Conservation (phyloP, 1,140 invertebrate genomes). For the Papilio polytes region DNA sequence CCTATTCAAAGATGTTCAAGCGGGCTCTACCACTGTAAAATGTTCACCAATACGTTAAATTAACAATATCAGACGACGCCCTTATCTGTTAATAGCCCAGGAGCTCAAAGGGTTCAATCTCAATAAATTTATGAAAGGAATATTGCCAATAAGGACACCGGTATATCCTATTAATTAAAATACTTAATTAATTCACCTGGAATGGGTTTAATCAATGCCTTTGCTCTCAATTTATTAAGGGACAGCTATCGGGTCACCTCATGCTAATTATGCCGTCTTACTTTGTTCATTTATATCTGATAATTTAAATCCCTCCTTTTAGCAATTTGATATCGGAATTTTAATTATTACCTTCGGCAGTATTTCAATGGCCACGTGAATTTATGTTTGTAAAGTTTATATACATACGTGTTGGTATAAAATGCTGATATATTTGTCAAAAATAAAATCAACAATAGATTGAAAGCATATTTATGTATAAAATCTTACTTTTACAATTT, state of each 20-base stretch:
- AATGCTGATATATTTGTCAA: too few species aligned
- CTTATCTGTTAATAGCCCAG: slow-evolving; percentile 71
- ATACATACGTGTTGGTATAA: too few species aligned
- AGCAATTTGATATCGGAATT: not conserved
- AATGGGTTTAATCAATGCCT: slow-evolving; percentile 82
- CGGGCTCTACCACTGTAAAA: too few species aligned
- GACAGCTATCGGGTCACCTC: slow-evolving; percentile 49
- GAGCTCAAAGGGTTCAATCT: slow-evolving; percentile 74
- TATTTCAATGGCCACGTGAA: not conserved
- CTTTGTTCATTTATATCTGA: slow-evolving; percentile 46
- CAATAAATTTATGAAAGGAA: slow-evolving; percentile 83
- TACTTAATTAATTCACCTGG: slow-evolving; percentile 83
- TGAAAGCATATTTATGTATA: too few species aligned
- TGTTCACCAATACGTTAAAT: slow-evolving; percentile 44
- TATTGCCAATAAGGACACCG: slow-evolving; percentile 81
- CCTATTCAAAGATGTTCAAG: too few species aligned
- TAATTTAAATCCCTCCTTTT: slow-evolving; percentile 11
- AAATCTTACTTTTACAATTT: too few species aligned
- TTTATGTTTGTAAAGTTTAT: not conserved
- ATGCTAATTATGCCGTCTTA: slow-evolving; percentile 46
- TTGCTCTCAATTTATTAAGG: slow-evolving; percentile 78
- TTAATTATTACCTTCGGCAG: not conserved
- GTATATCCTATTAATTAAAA: slow-evolving; percentile 83
- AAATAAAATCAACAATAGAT: too few species aligned
- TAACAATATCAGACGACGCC: slow-evolving; percentile 50